Conservation (phyloP, 2,797 vertebrate genomes). For the Scarus forsteni region DNA sequence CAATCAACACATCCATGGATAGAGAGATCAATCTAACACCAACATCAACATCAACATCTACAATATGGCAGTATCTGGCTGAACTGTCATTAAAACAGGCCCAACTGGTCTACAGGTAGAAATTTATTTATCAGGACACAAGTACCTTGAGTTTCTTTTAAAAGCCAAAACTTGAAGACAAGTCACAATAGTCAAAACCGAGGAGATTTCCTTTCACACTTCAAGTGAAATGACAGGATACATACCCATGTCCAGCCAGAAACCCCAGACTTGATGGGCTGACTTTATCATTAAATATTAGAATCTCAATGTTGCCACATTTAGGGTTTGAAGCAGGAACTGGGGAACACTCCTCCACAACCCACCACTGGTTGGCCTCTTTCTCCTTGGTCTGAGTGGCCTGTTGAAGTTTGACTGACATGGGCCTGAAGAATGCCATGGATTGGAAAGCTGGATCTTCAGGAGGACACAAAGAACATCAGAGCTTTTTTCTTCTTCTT, state of each 20-base stretch:
- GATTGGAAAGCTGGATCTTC: conserved; percentile 59
- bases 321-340: conserved; percentile 40
- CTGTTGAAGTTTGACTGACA: conserved; percentile 81
- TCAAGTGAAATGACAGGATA: neutral
- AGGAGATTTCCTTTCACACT: neutral
- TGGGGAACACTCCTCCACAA: conserved; percentile 82
- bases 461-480: conserved; percentile 7
- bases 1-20: too few species aligned
- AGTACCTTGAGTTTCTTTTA: too few species aligned
- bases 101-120: too few species aligned
- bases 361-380: conserved; percentile 82
- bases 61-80: too few species aligned
- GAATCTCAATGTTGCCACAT: conserved; percentile 83
- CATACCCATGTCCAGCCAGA: conserved; percentile 87
- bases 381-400: conserved; percentile 44
- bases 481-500: neutral
- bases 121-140: too few species aligned
- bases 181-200: too few species aligned
- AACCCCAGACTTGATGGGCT: conserved; percentile 89
- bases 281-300: conserved; percentile 87
- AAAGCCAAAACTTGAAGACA: too few species aligned
- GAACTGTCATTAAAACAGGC: too few species aligned
- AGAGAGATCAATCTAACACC: too few species aligned
- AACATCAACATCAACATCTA: too few species aligned
- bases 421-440: conserved; percentile 83